Evolutionary conservation across 2,888 invertebrate species (phyloP).

Genomic region (Nephrotoma guestfalica): DNA sequence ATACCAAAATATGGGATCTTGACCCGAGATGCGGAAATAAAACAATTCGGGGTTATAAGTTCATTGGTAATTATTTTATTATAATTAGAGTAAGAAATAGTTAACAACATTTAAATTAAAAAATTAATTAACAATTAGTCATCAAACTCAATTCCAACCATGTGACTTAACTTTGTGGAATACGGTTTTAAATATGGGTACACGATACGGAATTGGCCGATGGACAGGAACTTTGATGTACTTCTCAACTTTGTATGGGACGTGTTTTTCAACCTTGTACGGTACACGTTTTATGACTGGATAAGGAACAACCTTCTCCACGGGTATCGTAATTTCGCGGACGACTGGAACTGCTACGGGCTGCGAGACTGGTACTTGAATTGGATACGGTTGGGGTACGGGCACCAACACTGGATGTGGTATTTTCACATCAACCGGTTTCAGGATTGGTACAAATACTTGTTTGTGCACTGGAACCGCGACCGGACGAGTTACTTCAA

Average conservation of each 20-base stretch:
- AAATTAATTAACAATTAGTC: background rate
- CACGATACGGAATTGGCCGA: constrained; percentile 59
- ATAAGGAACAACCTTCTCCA: constrained; percentile 48
- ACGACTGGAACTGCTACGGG: constrained; percentile 59
- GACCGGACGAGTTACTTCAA: constrained; percentile 40
- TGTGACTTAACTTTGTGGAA: constrained; percentile 34
- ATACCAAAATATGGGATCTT: background rate
- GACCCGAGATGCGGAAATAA: background rate
- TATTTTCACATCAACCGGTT: constrained; percentile 54
- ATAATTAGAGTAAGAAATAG: background rate
- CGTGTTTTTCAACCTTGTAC: constrained; percentile 58
- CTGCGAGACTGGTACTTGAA: constrained; percentile 55
- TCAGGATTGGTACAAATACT: constrained; percentile 49
- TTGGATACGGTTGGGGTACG: constrained; percentile 59
- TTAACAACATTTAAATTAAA: background rate
- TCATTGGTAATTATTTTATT: background rate
- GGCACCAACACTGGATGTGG: constrained; percentile 61
- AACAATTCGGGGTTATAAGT: background rate
- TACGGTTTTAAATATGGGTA: constrained; percentile 51
- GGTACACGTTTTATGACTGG: constrained; percentile 57
- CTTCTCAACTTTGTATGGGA: constrained; percentile 56
- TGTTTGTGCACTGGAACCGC: constrained; percentile 53
- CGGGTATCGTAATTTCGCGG: constrained; percentile 42
- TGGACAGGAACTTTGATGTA: constrained; percentile 63
- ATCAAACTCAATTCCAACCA: background rate